These are phyloP conservation scores for Psittacula cyanocephala DNA, from an alignment of 2,113 vertebrate genomes.

Conservation along the genomic window DNA sequence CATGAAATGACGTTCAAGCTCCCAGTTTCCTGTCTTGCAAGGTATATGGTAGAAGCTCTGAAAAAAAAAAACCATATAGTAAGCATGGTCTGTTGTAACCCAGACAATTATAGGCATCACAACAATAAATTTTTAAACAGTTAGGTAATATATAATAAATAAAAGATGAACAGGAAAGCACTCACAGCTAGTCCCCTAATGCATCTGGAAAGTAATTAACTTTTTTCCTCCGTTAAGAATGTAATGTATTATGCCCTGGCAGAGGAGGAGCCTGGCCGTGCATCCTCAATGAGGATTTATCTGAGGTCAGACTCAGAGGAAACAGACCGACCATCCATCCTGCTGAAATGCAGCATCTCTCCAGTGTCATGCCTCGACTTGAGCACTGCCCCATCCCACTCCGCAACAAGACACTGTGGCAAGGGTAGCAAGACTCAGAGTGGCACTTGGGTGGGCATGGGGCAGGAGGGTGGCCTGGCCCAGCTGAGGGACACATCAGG, in stretches of 20 bases:
- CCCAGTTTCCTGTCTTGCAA: slow-evolving; percentile 33
- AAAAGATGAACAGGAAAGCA: slow-evolving; percentile 71
- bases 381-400: background rate
- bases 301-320: background rate
- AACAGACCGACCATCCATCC: background rate
- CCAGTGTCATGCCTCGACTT: fast-evolving
- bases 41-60: slow-evolving; percentile 26
- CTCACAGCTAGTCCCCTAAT: slow-evolving; percentile 55
- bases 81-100: slow-evolving; percentile 53
- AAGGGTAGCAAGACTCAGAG: fast-evolving
- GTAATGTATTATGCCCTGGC: slow-evolving; percentile 41
- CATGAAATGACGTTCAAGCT: background rate
- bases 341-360: background rate
- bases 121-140: slow-evolving; percentile 77
- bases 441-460: fast-evolving
- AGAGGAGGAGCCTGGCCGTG: slow-evolving; percentile 5
- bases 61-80: slow-evolving; percentile 59
- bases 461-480: background rate
- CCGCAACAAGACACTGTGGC: fast-evolving
- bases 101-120: slow-evolving; percentile 59
- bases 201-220: slow-evolving; percentile 71
- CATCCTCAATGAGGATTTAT: slow-evolving; percentile 35
- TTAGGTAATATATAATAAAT: slow-evolving; percentile 73
- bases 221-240: background rate
- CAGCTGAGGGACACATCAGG: background rate